A percentile compares a stretch with the other conserved stretches of the same genome.
These are phyloP conservation scores for Butorides virescens DNA, from an alignment of 2,113 vertebrate species.

Conservation along the genomic window DNA sequence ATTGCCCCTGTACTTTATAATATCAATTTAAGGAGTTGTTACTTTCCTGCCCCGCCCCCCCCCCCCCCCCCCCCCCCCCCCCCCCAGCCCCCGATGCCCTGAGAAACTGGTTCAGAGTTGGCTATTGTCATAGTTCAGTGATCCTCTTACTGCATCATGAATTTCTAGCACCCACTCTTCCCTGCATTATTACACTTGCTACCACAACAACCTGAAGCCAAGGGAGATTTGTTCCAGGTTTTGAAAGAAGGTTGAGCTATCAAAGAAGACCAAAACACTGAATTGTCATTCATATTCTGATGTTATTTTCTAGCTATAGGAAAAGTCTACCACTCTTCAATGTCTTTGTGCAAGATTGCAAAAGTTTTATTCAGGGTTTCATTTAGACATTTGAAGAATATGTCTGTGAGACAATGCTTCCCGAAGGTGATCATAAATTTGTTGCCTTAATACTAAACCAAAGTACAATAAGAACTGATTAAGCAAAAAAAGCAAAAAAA, in stretches of 20 bases:
- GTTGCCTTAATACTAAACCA: background rate
- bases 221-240: background rate
- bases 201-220: background rate
- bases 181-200: background rate
- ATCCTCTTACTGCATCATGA: background rate
- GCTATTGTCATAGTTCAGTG: background rate
- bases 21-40: background rate
- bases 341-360: background rate
- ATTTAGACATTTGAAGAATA: background rate
- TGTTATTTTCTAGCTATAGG: background rate
- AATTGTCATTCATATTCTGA: background rate
- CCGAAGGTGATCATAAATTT: background rate
- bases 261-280: background rate
- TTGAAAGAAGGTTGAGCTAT: background rate
- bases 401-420: background rate
- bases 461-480: background rate
- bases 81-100: too few species aligned
- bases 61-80: rapidly evolving
- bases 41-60: background rate
- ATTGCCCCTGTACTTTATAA: background rate
- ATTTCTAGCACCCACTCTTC: background rate
- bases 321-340: background rate
- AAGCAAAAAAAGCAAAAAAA: background rate
- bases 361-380: background rate
- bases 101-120: background rate